Percentiles rank a stretch among this genome's conserved stretches.
These are phyloP conservation scores for Gasterosteus nipponicus DNA, from an alignment of 2,113 vertebrate genomes.

Conservation along the genomic window DNA sequence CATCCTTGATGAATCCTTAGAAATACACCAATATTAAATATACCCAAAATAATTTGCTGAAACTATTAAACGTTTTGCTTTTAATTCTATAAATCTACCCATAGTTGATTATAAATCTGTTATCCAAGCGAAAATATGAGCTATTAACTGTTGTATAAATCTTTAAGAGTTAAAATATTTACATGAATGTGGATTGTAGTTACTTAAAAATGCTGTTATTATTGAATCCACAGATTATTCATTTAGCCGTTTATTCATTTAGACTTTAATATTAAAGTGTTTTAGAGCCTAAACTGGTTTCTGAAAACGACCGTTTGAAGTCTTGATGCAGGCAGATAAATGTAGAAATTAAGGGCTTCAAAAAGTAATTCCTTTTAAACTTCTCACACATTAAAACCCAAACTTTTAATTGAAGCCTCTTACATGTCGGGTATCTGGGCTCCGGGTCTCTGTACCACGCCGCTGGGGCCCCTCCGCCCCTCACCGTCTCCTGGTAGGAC, in stretches of 20 bases:
- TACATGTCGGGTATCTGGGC: conserved; percentile 90
- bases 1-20: not conserved
- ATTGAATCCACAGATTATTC: not conserved
- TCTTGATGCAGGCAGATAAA: not conserved
- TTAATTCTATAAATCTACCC: not conserved
- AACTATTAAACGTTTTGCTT: not conserved
- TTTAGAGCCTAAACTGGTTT: not conserved
- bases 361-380: too few relatives aligned
- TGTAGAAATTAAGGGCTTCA: too few relatives aligned
- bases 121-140: not conserved
- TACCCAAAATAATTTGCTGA: not conserved
- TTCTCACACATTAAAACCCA: not conserved
- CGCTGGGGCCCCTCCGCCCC: conserved; percentile 77
- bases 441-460: conserved; percentile 91
- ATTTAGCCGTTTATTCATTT: not conserved
- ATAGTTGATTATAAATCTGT: not conserved
- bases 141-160: not conserved
- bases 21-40: not conserved
- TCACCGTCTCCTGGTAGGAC: conserved; percentile 87
- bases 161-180: not conserved
- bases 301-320: not conserved
- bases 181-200: not conserved
- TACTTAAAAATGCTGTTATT: not conserved
- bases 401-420: conserved; percentile 57
- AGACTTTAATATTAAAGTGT: not conserved